Evolutionary conservation across 2,888 invertebrate genomes (phyloP), one percentile per base, ranked within the genome.

Genomic region (Synanthedon myopaeformis): DNA sequence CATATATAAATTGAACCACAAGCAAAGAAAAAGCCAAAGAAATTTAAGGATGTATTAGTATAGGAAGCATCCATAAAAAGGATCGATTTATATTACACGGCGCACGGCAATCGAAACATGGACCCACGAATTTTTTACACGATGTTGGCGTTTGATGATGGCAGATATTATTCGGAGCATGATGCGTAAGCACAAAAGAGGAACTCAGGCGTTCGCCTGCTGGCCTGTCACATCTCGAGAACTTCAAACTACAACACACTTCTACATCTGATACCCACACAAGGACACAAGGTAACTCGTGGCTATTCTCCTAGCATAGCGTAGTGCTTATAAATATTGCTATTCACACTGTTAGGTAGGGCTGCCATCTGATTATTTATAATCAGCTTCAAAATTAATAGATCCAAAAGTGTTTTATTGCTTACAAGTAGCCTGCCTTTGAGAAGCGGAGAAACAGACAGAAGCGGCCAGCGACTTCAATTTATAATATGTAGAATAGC

Each of bases 141-240:
- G 69, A 76, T 72, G 76, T 75, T 79, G 76, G 74, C 79, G 77
- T 82, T 85, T 79, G 74, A 73, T 76, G 77, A 74, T 76, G 76
- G 72, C 74, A 79, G 74, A 74, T 69, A 78, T 69, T 76, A 74
- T 76, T 74, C 72, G 63, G 78, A 78, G 72, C 85, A 87, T 75
- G 70, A 88, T 88, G 88, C 86, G 88, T 88, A 87, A 87, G 72
- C 82, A 85, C 77, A 87, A 86, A 75, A 82, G 75, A 79, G 79
- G 76, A 71, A 78, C 76, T 69, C 82, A 79, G 87, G 87, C 88
- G 64, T 64, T 67, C 63, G 86, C 86, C 86, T 85, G 84, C 76
- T 70, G 81, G 77, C 79, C 81, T 70, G 79, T 79, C 73, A 75
- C 80, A 62, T 69, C 78, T 62, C 77, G 67, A 78, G 76, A 79